Conservation (phyloP, 1,140 invertebrate species). For the Parasteatoda tepidariorum region DNA sequence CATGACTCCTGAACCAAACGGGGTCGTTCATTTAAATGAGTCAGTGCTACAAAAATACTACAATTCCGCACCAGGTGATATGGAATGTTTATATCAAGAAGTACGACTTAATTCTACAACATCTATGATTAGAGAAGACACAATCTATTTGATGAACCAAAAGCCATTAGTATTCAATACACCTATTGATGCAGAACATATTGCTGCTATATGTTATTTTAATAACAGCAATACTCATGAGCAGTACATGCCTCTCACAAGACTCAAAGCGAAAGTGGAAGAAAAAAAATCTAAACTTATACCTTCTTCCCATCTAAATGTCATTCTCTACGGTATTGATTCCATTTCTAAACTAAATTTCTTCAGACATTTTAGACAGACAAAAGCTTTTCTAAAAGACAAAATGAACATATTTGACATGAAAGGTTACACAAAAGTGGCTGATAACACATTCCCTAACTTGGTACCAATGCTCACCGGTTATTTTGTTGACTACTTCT, state of each 20-base stretch:
- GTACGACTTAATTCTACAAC: not conserved
- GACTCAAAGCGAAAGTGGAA: conserved; percentile 23
- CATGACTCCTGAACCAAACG: not conserved
- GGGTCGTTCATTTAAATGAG: conserved; percentile 22
- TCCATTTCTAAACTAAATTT: conserved; percentile 75
- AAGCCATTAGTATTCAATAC: conserved; percentile 9
- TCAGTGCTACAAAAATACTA: conserved; percentile 3
- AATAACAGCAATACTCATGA: not conserved
- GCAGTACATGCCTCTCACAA: conserved; percentile 39
- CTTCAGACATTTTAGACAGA: conserved; percentile 70
- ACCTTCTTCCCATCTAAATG: conserved; percentile 58
- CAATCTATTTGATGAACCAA: not conserved
- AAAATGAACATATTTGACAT: conserved; percentile 62
- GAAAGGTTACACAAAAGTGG: conserved; percentile 69
- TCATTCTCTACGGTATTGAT: conserved; percentile 73
- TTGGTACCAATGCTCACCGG: conserved; percentile 68
- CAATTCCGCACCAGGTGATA: not conserved
- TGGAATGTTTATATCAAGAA: conserved; percentile 3
- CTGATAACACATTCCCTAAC: conserved; percentile 70
- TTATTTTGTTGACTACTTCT: conserved; percentile 56
- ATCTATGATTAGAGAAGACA: conserved; percentile 12
- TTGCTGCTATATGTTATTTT: not conserved
- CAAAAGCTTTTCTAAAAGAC: conserved; percentile 21
- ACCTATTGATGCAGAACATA: conserved; percentile 27
- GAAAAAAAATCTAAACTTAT: not conserved